Base-by-base conservation (phyloP, 2,113 vertebrate genomes). In the Felis catus region DNA sequence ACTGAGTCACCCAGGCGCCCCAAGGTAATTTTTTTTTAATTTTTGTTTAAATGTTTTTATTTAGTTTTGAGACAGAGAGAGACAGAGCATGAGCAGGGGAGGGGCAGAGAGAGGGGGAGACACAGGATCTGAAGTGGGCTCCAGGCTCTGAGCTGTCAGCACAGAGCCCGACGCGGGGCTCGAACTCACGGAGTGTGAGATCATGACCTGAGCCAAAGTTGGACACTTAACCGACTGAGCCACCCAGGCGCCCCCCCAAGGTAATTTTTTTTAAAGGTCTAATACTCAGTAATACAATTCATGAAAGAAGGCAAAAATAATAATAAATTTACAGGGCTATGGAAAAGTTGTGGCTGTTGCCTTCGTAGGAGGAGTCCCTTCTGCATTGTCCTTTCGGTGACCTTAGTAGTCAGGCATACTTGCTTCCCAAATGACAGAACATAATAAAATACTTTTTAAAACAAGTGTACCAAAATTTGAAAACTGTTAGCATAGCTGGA, bases 371-470 rank as follows among this genome's bases (percentile, higher is more conserved):
- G 29, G 41, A 55, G 4, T 7, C 33, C 33, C 65, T 41, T 39
- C 33, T 21, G 1, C 9, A 92, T 48, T 51, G 18, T 33, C 31
- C 27, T 81, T 74, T 45, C 51, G 65, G 15, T 0, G 36, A 36
- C 39, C 4, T 41, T 63, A 33, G 7, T 16, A 45, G 61, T 14
- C 80, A 79, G 86, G 51, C 10, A 91, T 29, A 73, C 63, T 58
- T 87, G n/a, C 39, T 82, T 92, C 74, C 70, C 63, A 90, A 79
- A 82, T 12, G 16, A 66, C 71, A 87, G 3, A 74, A 71, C 2
- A 74, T 16, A 96, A 79, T 45, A 13, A 93, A 97, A 96, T 15
- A 48, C 6, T 74, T 84, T 89, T 74, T 81, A 41, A 95, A 91
- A 19, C 12, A 79, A 91, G 8, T 58, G 14, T 41, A 45, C 23